These are phyloP conservation scores for Nilaparvata lugens DNA, from an alignment of 1,140 invertebrate species.

Conservation along the genomic window DNA sequence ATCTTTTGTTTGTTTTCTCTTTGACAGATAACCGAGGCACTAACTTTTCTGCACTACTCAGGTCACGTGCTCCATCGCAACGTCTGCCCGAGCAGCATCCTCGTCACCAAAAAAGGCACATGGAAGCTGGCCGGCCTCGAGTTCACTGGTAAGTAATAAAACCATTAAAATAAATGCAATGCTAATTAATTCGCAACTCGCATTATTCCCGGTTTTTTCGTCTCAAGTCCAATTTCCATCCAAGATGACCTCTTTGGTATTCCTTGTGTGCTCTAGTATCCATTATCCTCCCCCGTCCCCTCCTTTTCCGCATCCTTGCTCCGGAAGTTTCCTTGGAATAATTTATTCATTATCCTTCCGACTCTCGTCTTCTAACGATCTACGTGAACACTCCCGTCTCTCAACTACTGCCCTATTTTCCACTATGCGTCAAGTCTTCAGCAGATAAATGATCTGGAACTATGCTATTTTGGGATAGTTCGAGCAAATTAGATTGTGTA, in stretches of 20 bases:
- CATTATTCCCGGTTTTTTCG: no score
- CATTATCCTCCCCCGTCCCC: background rate
- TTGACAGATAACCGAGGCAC: conserved; percentile 85
- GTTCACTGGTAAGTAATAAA: conserved; percentile 64
- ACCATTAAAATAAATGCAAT: background rate
- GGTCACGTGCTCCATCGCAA: conserved; percentile 85
- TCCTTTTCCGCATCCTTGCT: background rate
- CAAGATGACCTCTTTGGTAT: no score
- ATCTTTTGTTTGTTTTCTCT: conserved; percentile 19
- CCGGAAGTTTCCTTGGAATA: background rate
- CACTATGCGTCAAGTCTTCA: no score
- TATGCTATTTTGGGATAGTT: no score
- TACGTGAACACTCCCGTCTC: conserved; percentile 1
- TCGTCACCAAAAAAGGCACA: conserved; percentile 88
- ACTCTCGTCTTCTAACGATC: background rate
- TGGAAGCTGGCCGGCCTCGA: conserved; percentile 96
- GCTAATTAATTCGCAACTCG: no score
- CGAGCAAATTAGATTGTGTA: no score
- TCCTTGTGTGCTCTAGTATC: background rate
- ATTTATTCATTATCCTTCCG: background rate
- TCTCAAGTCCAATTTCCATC: no score
- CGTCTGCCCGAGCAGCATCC: conserved; percentile 83
- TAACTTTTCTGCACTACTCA: conserved; percentile 83
- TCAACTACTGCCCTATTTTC: background rate
- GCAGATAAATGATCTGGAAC: no score